Evolutionary conservation across 2,797 vertebrate genomes (phyloP).

Genomic region (Pseudochromis fuscus): DNA sequence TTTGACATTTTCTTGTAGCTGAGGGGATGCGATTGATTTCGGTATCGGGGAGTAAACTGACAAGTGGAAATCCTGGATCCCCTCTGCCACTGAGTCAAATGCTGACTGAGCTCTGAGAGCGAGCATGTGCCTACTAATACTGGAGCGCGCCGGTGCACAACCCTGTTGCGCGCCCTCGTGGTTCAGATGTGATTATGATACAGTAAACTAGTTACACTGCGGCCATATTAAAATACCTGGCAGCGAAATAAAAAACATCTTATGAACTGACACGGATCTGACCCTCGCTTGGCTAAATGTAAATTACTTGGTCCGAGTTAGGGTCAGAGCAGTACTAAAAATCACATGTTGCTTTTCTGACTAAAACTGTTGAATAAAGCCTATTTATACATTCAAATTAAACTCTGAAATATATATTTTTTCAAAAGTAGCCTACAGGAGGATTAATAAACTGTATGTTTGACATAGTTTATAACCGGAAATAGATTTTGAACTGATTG

Average conservation of each 20-base stretch:
- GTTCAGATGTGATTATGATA: conserved; percentile 58
- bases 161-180: conserved; percentile 74
- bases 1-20: conserved; percentile 90
- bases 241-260: conserved; percentile 20
- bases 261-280: conserved; percentile 3
- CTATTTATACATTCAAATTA: too few species aligned
- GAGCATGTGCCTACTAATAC: conserved; percentile 71
- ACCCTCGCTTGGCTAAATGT: neutral
- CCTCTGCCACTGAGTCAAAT: conserved; percentile 74
- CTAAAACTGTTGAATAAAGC: too few species aligned
- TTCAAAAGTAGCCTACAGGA: too few species aligned
- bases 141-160: conserved; percentile 67
- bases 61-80: conserved; percentile 73
- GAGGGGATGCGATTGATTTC: conserved; percentile 70
- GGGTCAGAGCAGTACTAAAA: too few species aligned
- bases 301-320: neutral
- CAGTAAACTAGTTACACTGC: conserved; percentile 41
- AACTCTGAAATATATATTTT: too few species aligned
- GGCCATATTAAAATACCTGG: neutral
- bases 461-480: too few species aligned
- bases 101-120: conserved; percentile 74
- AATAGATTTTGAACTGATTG: too few species aligned
- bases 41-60: conserved; percentile 73
- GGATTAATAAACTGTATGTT: too few species aligned
- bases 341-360: too few species aligned